phyloP scores from a whole-genome alignment of 2,888 invertebrate species.

The Carterocephalus palaemon region DNA sequence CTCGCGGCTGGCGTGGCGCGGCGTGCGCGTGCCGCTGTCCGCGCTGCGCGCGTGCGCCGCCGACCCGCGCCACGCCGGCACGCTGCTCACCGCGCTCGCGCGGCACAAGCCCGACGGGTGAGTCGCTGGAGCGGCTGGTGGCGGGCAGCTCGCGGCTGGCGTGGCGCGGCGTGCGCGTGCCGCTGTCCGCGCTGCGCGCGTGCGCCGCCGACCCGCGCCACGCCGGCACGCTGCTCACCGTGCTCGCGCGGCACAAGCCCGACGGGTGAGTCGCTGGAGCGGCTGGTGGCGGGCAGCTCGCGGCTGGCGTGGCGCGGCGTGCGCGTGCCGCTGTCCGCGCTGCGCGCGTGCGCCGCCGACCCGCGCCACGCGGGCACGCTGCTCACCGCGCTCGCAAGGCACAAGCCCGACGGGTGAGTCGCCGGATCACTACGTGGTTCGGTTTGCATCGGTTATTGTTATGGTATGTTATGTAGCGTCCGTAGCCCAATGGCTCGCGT shows the following conservation, averaged over 20 bases:
- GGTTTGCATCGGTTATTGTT: no score
- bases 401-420: constrained; percentile 65
- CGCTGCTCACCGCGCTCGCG: constrained; percentile 20
- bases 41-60: constrained; percentile 43
- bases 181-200: constrained; percentile 55
- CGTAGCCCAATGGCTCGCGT: no score
- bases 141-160: no score
- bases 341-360: no score
- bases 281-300: no score
- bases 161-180: constrained; percentile 63
- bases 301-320: no score
- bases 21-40: constrained; percentile 61
- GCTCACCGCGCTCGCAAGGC: constrained; percentile 39
- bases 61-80: constrained; percentile 29
- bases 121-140: no score
- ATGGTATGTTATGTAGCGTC: no score
- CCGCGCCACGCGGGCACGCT: constrained; percentile 15
- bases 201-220: constrained; percentile 34
- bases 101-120: constrained; percentile 63
- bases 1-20: constrained; percentile 69
- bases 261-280: constrained; percentile 66
- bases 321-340: no score
- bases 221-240: background rate
- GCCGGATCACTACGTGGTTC: no score
- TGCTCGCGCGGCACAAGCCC: constrained; percentile 56